A percentile compares a stretch with the other conserved stretches of the same genome.
Evolutionary conservation across 2,113 vertebrate species (phyloP).

Genomic region (Casuarius casuarius): DNA sequence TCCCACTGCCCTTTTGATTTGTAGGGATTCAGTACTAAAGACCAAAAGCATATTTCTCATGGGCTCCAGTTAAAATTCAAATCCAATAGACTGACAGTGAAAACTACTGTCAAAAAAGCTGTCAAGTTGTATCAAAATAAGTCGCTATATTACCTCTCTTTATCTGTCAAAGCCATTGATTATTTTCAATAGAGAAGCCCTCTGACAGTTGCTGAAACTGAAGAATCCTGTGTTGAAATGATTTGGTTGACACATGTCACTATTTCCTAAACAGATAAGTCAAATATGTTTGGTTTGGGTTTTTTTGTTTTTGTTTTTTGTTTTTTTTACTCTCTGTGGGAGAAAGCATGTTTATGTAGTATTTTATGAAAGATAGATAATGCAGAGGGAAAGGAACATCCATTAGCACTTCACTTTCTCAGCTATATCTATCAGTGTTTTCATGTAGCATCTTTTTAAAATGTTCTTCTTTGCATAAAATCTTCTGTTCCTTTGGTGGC

Average conservation of each 20-base stretch:
- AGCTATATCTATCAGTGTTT: background rate
- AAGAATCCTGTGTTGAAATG: slow-evolving; percentile 14
- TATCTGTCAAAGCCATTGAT: slow-evolving; percentile 76
- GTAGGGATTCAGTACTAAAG: background rate
- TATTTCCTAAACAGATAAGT: slow-evolving; percentile 69
- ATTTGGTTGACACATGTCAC: slow-evolving; percentile 60
- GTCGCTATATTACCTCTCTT: slow-evolving; percentile 45
- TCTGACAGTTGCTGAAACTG: slow-evolving; percentile 68
- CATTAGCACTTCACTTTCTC: background rate
- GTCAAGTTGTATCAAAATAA: slow-evolving; percentile 71
- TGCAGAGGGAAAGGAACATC: slow-evolving; percentile 11
- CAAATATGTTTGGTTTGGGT: background rate
- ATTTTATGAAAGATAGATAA: slow-evolving; percentile 50
- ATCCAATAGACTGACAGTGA: slow-evolving; percentile 53
- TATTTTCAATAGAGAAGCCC: slow-evolving; percentile 73
- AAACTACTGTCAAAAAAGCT: slow-evolving; percentile 63
- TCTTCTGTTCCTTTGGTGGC: background rate
- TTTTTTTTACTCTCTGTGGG: background rate
- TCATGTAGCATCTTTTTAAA: background rate
- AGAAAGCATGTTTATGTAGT: slow-evolving; percentile 17
- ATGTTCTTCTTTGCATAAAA: background rate
- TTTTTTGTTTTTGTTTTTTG: background rate
- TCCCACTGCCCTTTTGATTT: slow-evolving; percentile 15
- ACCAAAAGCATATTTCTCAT: slow-evolving; percentile 40
- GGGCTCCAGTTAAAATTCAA: slow-evolving; percentile 51